Evolutionary conservation across 2,797 vertebrate species (phyloP).

Genomic region (Cheirogaleus major): DNA sequence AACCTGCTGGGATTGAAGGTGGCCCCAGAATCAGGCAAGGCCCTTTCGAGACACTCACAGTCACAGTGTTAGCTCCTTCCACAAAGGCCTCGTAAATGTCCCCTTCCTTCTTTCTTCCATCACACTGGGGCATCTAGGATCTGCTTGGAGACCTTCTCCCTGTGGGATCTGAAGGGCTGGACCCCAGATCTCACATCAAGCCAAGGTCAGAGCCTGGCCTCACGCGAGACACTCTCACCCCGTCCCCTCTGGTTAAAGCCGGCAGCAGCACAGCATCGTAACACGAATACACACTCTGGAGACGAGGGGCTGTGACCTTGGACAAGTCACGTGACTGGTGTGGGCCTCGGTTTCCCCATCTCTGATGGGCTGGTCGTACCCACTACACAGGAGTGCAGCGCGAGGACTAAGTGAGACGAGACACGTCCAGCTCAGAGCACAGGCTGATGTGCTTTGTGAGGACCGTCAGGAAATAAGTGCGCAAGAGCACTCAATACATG

Average conservation of each 20-base stretch:
- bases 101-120: neutral
- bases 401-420: accelerated
- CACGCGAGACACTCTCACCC: neutral
- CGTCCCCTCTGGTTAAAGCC: neutral
- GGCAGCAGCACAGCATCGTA: accelerated
- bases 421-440: neutral
- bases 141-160: neutral
- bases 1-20: neutral
- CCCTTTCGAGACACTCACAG: neutral
- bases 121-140: neutral
- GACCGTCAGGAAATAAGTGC: neutral
- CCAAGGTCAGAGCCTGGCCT: neutral
- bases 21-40: neutral
- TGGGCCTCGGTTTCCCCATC: neutral
- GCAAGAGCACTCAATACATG: neutral
- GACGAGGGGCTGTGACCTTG: neutral
- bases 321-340: neutral
- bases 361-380: neutral
- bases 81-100: neutral
- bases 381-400: neutral
- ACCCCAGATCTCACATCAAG: neutral
- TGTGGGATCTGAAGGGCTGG: neutral
- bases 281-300: neutral
- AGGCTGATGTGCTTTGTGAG: neutral
- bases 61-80: neutral